phyloP scores from a whole-genome alignment of 2,797 vertebrate genomes.

The Graptemys geographica region DNA sequence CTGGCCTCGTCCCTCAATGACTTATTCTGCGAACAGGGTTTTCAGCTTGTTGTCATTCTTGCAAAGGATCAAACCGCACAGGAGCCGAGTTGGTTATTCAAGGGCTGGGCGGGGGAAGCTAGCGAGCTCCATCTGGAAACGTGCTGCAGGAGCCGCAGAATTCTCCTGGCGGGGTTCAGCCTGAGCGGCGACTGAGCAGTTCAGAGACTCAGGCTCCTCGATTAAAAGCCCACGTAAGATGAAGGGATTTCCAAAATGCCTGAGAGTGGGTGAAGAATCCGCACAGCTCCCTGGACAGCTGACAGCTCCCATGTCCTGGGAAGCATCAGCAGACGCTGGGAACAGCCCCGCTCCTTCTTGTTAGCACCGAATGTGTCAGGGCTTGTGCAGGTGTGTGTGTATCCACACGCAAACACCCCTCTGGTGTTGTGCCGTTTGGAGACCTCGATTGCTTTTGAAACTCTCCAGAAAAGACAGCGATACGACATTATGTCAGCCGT shows the following conservation, averaged over 20 bases:
- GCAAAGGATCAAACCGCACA: neutral
- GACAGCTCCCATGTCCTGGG: neutral
- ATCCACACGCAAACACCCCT: neutral
- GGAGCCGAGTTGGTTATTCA: neutral
- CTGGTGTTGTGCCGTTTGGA: neutral
- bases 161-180: neutral
- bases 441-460: neutral
- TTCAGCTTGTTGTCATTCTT: constrained; percentile 6
- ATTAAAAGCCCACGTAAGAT: neutral
- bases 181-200: neutral
- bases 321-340: neutral
- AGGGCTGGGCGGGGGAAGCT: neutral
- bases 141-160: neutral
- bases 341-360: neutral
- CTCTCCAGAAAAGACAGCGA: neutral
- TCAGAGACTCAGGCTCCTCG: neutral
- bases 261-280: neutral
- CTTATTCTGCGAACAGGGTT: neutral
- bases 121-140: accelerated
- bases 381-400: neutral
- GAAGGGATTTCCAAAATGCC: too few species aligned
- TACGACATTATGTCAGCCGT: too few species aligned
- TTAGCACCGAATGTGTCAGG: neutral
- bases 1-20: neutral
- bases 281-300: neutral